A percentile compares a stretch with the other conserved stretches of the same genome.
These are phyloP conservation scores for Brachypteracias leptosomus DNA, from an alignment of 2,113 vertebrate species.

Conservation along the genomic window DNA sequence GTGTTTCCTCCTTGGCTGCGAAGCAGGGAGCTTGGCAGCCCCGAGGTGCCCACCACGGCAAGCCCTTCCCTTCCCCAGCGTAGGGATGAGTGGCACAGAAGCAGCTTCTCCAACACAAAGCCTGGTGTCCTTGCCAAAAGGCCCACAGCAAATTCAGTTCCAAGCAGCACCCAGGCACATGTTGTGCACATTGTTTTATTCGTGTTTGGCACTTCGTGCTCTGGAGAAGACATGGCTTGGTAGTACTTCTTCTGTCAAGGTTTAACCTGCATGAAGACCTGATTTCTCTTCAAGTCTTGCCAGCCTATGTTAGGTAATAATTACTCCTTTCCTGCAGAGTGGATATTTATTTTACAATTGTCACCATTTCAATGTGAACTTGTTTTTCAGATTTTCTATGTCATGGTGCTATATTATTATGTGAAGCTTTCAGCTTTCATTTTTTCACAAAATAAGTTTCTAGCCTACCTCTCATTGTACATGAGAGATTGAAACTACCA, in stretches of 20 bases:
- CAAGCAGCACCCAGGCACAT: not conserved
- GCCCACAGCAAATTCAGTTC: not conserved
- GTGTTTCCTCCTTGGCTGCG: not conserved
- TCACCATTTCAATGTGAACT: not conserved
- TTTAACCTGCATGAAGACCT: not conserved
- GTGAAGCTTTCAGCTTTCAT: not conserved
- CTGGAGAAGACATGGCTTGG: rapidly evolving
- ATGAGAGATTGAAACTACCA: not conserved
- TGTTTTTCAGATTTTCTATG: not conserved
- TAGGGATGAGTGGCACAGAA: not conserved
- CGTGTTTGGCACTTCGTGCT: rapidly evolving
- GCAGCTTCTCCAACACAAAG: not conserved
- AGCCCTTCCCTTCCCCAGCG: not conserved
- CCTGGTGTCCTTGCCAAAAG: not conserved
- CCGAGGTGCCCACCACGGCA: rapidly evolving
- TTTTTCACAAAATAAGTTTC: not conserved
- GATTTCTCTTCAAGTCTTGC: not conserved
- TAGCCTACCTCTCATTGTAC: not conserved
- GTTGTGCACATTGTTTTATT: not conserved
- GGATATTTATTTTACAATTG: not conserved
- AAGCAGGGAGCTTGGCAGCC: not conserved
- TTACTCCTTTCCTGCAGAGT: not conserved
- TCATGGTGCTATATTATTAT: not conserved
- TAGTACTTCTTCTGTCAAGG: not conserved
- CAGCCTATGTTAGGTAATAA: not conserved